Evolutionary conservation across 2,888 invertebrate species (phyloP).

Genomic region (Gortyna flavago): DNA sequence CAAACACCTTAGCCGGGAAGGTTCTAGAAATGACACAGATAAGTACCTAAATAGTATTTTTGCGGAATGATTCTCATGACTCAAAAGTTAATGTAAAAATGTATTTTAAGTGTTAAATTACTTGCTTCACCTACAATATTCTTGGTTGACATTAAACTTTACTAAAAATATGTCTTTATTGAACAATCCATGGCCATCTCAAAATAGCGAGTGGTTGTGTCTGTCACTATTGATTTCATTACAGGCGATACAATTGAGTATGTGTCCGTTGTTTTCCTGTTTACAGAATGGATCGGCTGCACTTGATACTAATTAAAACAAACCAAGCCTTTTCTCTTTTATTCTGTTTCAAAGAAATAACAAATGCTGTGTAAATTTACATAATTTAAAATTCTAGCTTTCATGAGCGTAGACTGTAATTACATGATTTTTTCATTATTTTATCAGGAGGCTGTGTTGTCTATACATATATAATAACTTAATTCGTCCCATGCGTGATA

Average conservation of each 20-base stretch:
- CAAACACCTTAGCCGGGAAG: neutral
- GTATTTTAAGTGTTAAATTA: conserved; percentile 22
- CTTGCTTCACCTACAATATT: conserved; percentile 5
- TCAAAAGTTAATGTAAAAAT: conserved; percentile 14
- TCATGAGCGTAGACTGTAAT: too few species aligned
- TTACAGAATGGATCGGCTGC: neutral
- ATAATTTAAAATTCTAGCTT: neutral
- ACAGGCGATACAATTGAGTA: neutral
- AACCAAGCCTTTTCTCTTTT: neutral
- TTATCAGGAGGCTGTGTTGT: neutral
- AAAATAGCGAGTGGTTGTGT: conserved; percentile 38
- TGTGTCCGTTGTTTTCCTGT: neutral
- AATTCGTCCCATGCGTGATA: conserved; percentile 20
- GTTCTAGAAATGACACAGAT: conserved; percentile 5
- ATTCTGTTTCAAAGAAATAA: neutral
- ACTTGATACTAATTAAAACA: neutral
- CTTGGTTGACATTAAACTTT: conserved; percentile 24
- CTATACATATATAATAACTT: conserved; percentile 2
- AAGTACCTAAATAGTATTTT: neutral
- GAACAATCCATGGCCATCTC: conserved; percentile 43
- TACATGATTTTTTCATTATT: neutral
- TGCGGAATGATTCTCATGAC: conserved; percentile 4
- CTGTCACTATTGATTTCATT: conserved; percentile 12
- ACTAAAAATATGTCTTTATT: conserved; percentile 41
- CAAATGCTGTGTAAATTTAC: neutral